phyloP scores from a whole-genome alignment of 2,113 vertebrate genomes.

The Thunnus maccoyii region DNA sequence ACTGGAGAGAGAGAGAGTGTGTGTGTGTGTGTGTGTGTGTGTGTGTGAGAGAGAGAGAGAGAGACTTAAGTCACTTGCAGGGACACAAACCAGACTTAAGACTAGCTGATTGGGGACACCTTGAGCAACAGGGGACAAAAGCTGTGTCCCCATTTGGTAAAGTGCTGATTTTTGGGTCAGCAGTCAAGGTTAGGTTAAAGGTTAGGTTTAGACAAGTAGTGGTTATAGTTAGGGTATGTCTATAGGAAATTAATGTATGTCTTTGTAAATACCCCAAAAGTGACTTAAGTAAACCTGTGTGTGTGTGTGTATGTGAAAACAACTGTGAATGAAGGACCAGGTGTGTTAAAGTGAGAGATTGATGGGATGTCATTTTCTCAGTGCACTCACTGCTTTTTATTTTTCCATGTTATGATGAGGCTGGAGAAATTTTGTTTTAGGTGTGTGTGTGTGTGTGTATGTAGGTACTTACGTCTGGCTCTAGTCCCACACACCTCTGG shows the following conservation, averaged over 20 bases:
- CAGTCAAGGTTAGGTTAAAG: too few relatives aligned
- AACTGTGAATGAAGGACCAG: not conserved
- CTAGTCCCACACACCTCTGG: constrained; percentile 93
- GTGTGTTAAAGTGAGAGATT: not conserved
- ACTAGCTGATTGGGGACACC: too few relatives aligned
- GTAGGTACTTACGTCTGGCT: constrained; percentile 91
- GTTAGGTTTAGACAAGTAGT: too few relatives aligned
- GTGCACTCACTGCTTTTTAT: not conserved
- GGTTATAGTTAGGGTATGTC: too few relatives aligned
- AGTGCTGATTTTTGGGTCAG: too few relatives aligned
- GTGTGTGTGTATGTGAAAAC: constrained; percentile 3
- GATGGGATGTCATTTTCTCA: not conserved
- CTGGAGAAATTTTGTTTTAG: not conserved
- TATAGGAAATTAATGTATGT: too few relatives aligned
- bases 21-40: constrained; percentile 2
- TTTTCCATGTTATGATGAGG: not conserved
- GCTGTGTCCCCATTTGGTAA: too few relatives aligned
- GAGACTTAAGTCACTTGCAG: not conserved
- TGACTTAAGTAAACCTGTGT: not conserved
- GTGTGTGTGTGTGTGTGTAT: not conserved
- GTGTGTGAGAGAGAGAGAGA: not conserved
- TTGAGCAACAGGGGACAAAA: too few relatives aligned
- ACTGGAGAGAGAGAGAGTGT: not conserved
- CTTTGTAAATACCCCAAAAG: too few relatives aligned
- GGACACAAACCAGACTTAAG: too few relatives aligned